These are phyloP conservation scores for Acrocyrtus sp. DNA, from an alignment of 2,888 invertebrate species.

Conservation along the genomic window DNA sequence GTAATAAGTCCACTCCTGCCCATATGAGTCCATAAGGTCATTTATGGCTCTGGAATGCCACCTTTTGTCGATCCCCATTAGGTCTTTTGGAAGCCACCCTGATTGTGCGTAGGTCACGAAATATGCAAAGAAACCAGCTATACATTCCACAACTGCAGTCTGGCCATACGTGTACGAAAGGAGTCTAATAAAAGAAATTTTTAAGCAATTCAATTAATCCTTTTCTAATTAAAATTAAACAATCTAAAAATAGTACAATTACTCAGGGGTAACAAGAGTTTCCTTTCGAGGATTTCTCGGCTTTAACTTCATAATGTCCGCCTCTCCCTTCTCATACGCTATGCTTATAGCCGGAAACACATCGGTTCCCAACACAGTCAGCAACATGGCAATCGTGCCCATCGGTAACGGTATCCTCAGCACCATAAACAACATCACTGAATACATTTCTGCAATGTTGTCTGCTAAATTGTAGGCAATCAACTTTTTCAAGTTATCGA, in stretches of 20 bases:
- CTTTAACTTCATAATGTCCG: constrained; percentile 76
- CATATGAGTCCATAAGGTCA: constrained; percentile 56
- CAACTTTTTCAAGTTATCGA: constrained; percentile 97
- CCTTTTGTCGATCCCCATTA: constrained; percentile 33
- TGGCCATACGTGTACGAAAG: constrained; percentile 34
- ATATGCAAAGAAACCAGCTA: constrained; percentile 39
- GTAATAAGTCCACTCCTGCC: constrained; percentile 53
- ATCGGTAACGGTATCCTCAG: constrained; percentile 94
- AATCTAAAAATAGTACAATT: no score
- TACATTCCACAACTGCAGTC: constrained; percentile 32
- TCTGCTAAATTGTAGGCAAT: constrained; percentile 97
- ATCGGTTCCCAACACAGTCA: constrained; percentile 99
- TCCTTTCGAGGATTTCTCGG: constrained; percentile 74
- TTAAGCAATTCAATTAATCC: no score
- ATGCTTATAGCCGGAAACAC: constrained; percentile 83
- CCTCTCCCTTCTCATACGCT: constrained; percentile 77
- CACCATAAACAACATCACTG: constrained; percentile 79
- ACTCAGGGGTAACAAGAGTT: no score
- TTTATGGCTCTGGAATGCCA: constrained; percentile 55
- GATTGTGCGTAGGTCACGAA: constrained; percentile 28
- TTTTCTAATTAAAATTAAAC: no score
- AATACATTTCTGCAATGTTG: constrained; percentile 82
- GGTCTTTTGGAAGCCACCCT: constrained; percentile 38
- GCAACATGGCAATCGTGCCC: constrained; percentile 96
- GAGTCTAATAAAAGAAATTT: constrained; percentile 7